Evolutionary conservation across 2,113 vertebrate species (phyloP).

Genomic region (Anoura caudifer): DNA sequence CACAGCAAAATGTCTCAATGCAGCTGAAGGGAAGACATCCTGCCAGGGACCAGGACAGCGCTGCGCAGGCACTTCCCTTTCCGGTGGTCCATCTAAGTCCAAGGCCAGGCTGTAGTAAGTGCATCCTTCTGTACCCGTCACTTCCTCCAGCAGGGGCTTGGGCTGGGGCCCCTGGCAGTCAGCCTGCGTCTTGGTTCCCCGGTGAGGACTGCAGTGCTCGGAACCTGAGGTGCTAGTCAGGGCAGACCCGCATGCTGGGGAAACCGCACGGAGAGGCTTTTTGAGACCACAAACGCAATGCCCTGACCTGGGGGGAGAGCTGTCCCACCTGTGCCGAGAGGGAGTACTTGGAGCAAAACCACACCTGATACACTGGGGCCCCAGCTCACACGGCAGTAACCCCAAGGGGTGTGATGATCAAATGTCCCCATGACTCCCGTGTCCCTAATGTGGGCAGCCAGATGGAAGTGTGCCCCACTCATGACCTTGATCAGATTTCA

Average conservation of each 20-base stretch:
- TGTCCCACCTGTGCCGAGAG: neutral
- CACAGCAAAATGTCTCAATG: neutral
- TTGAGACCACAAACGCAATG: neutral
- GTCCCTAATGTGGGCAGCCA: neutral
- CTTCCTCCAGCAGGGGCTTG: neutral
- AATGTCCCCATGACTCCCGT: neutral
- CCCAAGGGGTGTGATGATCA: neutral
- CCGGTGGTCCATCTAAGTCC: neutral
- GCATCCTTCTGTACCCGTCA: neutral
- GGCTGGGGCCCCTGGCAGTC: neutral
- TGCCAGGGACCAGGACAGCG: neutral
- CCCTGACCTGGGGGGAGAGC: neutral
- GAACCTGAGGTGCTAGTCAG: neutral
- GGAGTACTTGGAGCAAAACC: neutral
- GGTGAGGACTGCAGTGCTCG: neutral
- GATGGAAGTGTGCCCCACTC: neutral
- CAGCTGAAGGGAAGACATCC: neutral
- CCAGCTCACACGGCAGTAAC: fast-evolving
- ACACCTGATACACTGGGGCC: no score
- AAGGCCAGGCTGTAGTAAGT: neutral
- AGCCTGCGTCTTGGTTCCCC: neutral
- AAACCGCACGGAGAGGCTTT: neutral
- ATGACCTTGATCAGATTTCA: neutral
- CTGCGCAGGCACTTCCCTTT: neutral
- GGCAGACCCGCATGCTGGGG: neutral